Percentiles rank a stretch among this genome's conserved stretches.
Evolutionary conservation across 2,888 invertebrate genomes (phyloP).

Genomic region (Metallyticus violacea): DNA sequence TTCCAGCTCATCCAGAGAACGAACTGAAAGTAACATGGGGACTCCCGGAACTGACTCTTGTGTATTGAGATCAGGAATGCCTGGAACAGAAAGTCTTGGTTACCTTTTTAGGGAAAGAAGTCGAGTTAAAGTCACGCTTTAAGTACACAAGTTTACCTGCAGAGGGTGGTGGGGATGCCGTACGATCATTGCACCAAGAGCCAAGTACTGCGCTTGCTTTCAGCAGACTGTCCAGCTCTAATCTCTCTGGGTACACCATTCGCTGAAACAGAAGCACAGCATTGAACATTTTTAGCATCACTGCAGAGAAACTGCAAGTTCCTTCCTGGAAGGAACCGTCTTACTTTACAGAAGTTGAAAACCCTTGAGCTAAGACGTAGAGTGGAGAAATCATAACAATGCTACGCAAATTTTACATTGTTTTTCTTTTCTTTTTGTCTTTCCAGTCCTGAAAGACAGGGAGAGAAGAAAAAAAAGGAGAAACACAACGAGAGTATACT

Average conservation of each 20-base stretch:
- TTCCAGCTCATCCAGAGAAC: slow-evolving; percentile 8
- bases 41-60: not conserved
- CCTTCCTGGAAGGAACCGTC: not conserved
- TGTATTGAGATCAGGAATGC: not conserved
- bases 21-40: not conserved
- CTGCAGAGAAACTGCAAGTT: too few species aligned
- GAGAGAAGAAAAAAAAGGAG: too few species aligned
- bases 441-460: too few species aligned
- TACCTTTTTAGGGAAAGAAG: too few species aligned
- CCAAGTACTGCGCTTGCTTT: not conserved
- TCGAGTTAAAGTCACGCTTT: too few species aligned
- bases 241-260: slow-evolving; percentile 37
- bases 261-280: slow-evolving; percentile 32
- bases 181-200: slow-evolving; percentile 25
- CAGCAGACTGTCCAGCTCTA: slow-evolving; percentile 32
- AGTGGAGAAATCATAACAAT: too few species aligned
- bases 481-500: too few species aligned
- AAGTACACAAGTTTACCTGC: not conserved
- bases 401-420: too few species aligned
- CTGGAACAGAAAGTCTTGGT: not conserved
- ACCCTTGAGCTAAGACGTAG: too few species aligned
- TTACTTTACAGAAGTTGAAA: too few species aligned
- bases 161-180: not conserved
- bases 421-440: too few species aligned
- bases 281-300: too few species aligned